A percentile compares a stretch with the other conserved stretches of the same genome.
These are phyloP conservation scores for Helobdella robusta DNA, from an alignment of 2,888 invertebrate genomes.

Conservation along the genomic window DNA sequence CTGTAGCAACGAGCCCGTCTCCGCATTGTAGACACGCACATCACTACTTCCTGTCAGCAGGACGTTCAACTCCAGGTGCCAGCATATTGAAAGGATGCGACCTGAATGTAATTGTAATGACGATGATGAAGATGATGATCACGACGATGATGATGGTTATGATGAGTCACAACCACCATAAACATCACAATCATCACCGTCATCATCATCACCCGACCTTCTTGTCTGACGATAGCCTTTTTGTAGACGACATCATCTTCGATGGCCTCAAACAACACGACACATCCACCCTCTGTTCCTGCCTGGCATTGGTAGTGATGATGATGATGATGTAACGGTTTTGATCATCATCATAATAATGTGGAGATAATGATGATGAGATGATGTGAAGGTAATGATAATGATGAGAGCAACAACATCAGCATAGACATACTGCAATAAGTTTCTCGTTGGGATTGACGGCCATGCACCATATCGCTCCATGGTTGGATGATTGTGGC, in stretches of 20 bases:
- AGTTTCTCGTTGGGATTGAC: conserved; percentile 8
- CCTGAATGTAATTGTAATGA: not conserved
- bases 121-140: not conserved
- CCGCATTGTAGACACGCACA: conserved; percentile 3
- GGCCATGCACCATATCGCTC: conserved; percentile 18
- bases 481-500: conserved; percentile 8
- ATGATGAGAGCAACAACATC: not conserved
- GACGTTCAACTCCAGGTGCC: not conserved
- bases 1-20: not conserved
- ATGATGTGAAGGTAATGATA: not conserved
- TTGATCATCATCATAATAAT: not conserved
- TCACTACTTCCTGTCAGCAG: conserved; percentile 9
- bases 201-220: not conserved
- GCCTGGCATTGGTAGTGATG: conserved; percentile 1
- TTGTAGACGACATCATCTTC: conserved; percentile 5
- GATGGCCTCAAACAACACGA: conserved; percentile 15
- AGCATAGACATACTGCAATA: conserved; percentile 1
- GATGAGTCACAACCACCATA: not conserved
- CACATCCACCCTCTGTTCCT: conserved; percentile 15
- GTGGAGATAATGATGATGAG: not conserved
- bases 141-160: not conserved
- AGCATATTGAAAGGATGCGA: not conserved
- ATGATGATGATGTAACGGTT: not conserved
- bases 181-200: not conserved
- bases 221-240: conserved; percentile 6